Evolutionary conservation across 2,797 vertebrate species (phyloP), one percentile per base, ranked within the genome.

Genomic region (Hephaestus fuliginosus): DNA sequence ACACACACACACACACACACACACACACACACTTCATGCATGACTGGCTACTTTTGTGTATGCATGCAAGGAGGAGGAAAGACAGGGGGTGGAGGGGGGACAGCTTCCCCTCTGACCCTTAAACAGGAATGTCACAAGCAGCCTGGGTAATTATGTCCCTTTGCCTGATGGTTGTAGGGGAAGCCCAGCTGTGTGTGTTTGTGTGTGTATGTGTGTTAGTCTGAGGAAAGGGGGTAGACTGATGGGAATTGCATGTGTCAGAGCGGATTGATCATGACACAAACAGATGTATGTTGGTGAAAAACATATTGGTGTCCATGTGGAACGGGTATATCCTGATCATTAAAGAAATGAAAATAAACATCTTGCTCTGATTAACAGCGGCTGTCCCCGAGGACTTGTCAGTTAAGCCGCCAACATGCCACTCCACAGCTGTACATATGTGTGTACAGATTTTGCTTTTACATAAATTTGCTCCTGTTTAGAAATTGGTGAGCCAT

Each of bases 121-220:
- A 91, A 93, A 94, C 93, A 92, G 92, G 90, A 93, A 92, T 90
- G 94, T 94, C 95, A 91, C 89, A 87, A 83, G 90, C 90, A 95
- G 93, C 85, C 90, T 89, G 94, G 94, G 91, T 92, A 95, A 95
- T 93, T 91, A 90, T 84, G 91, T 90, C 82, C 90, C 85, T 77
- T 76, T 46, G 85, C 84, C 84, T 90, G 83, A 86, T 89, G 88
- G 76, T 79, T 83, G 82, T 44, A 52, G 71, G 89, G 68, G 75
- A 80, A 80, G 70, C 57, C 76, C 88, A 85, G 80, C 88, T 85
- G 86, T 86, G 85, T 70, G 78, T 65, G 72, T 53, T 87, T 85
- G 86, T 86, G 85, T 70, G 78, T 65, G 72, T 53, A 63, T 55
- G 60, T 71, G 60, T 39, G 65, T 36, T 43, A 64, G 58, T 52